Evolutionary conservation across 2,888 invertebrate species (phyloP).

Genomic region (Sepiola atlantica): DNA sequence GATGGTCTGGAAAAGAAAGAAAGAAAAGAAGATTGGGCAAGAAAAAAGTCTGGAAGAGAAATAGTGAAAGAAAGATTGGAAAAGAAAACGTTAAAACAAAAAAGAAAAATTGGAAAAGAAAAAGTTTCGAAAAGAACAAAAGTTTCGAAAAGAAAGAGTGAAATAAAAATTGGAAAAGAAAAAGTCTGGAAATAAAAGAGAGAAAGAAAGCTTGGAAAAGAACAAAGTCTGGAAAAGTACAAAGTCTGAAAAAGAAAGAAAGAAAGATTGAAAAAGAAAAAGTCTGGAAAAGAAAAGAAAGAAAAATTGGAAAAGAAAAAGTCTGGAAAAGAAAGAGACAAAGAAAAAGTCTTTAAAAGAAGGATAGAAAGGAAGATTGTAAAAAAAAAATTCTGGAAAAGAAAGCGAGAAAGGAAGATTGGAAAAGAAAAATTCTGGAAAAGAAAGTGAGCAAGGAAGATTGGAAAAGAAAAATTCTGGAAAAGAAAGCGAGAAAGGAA

Average conservation of each 20-base stretch:
- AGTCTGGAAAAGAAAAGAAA: too few relatives aligned
- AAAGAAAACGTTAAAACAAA: neutral
- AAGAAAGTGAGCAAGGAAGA: neutral
- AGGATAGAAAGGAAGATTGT: neutral
- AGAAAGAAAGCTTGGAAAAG: neutral
- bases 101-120: neutral
- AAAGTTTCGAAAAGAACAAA: neutral
- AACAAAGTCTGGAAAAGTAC: neutral
- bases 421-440: neutral
- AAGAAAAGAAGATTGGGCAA: neutral
- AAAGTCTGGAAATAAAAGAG: neutral
- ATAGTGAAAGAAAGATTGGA: neutral
- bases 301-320: too few relatives aligned
- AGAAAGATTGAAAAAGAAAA: too few relatives aligned
- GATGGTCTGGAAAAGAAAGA: too few relatives aligned
- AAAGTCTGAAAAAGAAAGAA: neutral
- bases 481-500: neutral
- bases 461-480: neutral
- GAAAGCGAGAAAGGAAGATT: neutral
- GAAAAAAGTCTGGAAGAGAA: neutral
- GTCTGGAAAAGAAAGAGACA: neutral
- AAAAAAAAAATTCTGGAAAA: neutral
- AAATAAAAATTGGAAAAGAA: neutral
- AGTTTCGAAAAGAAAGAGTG: neutral
- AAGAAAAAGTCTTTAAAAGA: neutral